Evolutionary conservation across 2,888 invertebrate genomes (phyloP), one percentile per base, ranked within the genome.

Genomic region (Callosobruchus maculatus): DNA sequence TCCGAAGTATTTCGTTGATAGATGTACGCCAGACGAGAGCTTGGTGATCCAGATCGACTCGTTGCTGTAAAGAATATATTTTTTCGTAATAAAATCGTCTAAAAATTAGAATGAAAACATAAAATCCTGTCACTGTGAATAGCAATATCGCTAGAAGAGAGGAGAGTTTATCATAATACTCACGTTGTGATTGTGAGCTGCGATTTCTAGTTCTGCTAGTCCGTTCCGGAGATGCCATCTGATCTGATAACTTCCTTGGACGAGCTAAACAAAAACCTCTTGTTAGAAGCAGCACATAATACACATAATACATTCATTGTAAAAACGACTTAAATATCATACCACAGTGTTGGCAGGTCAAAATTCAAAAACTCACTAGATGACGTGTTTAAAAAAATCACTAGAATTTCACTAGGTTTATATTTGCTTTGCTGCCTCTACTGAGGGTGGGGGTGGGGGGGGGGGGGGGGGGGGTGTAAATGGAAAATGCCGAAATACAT

Each of bases 41-140:
- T 95, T 0, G 98, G 98, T 0, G 98, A 98, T 72, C 96, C 96
- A 3, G 97, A 97, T 68, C 98, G 90, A 80, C 97, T 97, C 71
- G 96, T 95, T 7, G 98, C 97, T 97, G 88, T 75, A 81, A 78
- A 77, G 3, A 49, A 13, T 13, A 49, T 18, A 49, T 7, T 26
- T 26, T 4, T 26, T 26, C 3, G 3, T 7, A 13, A 49, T 49
- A 49, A 49, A 49, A 49, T 7, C 1, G 13, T 1, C 26, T 26
- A 7, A 26, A 7, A 2, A 26, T 18, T 30, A 30, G 30, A 30
- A 9, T 30, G 30, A 30, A 30, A 5, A 9, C 30, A 30, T 30
- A 9, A 30, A 9, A n/a, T n/a, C n/a, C n/a, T n/a, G n/a, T n/a
- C n/a, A n/a, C n/a, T n/a, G n/a, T n/a, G n/a, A n/a, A n/a, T n/a